Percentiles rank a stretch among this genome's conserved stretches.
Conservation (phyloP, 2,888 invertebrate species). For the Geotrupes spiniger region DNA sequence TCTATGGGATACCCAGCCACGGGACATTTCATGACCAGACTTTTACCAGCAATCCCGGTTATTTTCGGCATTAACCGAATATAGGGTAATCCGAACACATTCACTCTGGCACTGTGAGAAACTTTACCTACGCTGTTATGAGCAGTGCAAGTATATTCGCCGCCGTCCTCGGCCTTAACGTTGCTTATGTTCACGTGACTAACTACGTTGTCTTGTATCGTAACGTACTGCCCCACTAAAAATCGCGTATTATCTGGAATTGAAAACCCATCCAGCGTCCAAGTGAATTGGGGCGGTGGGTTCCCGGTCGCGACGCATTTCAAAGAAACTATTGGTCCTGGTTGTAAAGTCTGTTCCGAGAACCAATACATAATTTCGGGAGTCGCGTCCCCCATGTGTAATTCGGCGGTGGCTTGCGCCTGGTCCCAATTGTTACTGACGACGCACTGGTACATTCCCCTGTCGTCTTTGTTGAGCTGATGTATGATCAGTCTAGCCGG, state of each 20-base stretch:
- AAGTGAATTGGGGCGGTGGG: conserved; percentile 88
- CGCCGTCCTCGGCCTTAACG: conserved; percentile 85
- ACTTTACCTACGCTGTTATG: conserved; percentile 79
- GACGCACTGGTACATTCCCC: conserved; percentile 91
- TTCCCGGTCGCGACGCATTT: conserved; percentile 89
- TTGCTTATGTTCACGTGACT: conserved; percentile 89
- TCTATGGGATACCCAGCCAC: conserved; percentile 88
- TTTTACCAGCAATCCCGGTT: conserved; percentile 80
- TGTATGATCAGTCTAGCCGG: conserved; percentile 54
- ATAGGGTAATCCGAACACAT: conserved; percentile 83
- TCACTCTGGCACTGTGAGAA: conserved; percentile 79
- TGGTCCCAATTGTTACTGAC: conserved; percentile 82
- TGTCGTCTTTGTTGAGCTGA: conserved; percentile 74
- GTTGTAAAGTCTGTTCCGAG: conserved; percentile 87
- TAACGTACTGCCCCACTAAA: conserved; percentile 88
- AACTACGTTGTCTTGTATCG: conserved; percentile 88
- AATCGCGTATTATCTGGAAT: conserved; percentile 63
- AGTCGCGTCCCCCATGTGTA: conserved; percentile 81
- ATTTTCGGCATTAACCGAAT: conserved; percentile 87
- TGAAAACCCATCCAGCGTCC: conserved; percentile 87
- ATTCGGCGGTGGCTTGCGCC: conserved; percentile 77
- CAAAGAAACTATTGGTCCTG: conserved; percentile 86
- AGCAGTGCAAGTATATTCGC: conserved; percentile 83
- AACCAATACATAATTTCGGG: conserved; percentile 90
- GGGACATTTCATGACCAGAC: conserved; percentile 83